Evolutionary conservation across 2,113 vertebrate genomes (phyloP), one percentile per base, ranked within the genome.

Genomic region (Canis aureus): DNA sequence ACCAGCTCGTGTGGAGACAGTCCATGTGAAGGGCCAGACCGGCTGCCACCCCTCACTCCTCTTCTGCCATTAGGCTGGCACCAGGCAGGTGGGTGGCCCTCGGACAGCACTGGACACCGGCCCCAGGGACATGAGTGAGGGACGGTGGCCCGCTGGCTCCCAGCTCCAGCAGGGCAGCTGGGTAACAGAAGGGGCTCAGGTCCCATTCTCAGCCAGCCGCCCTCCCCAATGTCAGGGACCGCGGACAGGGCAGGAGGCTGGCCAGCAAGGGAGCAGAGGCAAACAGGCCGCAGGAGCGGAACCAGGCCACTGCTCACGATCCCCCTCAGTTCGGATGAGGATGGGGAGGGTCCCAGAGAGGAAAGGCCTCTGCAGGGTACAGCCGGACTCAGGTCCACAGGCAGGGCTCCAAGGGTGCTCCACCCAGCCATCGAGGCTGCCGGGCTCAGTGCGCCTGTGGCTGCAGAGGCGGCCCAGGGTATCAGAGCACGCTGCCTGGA

Each of bases 331-430:
- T 73, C 67, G 38, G 27, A 9, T 8, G 32, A 22, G 22, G 55
- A 27, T 10, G 19, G 49, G 23, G 71, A 38, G 25, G 35, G 23
- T 64, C 81, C 25, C 27, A 7, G 32, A 49, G 66, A 16, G 2
- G 9, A 55, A 17, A 29, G 12, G 32, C 35, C 0, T n/a, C 25
- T 0, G 0, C 11, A 35, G 20, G 16, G 19, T 4, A 13, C 11
- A 53, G 20, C 1, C 53, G 66, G n/a, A 53, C 49, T 19, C 8
- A 9, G 19, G 17, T 10, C 27, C 29, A 8, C 43, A 43, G 43
- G 43, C 43, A 27, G 89, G 16, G 43, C 62, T 38, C 29, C 4
- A 0, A 2, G 20, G 6, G 25, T 6, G 3, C 0, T n/a, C 35
- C 35, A 11, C 0, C 19, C 0, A 0, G 66, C 84, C 23, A 5